Base-by-base conservation (phyloP, 2,113 vertebrate species). In the Gymnorhina tibicen region DNA sequence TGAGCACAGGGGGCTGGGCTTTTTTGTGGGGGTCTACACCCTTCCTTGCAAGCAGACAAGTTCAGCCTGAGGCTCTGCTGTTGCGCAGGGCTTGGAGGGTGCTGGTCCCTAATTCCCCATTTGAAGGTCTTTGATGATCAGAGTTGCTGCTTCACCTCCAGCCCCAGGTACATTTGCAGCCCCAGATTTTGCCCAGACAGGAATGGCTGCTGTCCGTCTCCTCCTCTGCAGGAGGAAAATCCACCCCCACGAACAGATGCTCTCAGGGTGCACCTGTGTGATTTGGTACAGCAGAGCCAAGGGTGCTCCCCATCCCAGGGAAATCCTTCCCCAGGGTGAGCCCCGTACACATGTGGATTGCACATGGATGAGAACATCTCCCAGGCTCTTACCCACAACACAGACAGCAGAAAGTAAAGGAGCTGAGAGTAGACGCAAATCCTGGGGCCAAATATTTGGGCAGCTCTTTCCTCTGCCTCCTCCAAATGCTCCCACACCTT, bases 1-100 rank as follows among this genome's bases (percentile, higher is more conserved):
- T 99, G 96, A 98, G 98, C 73, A 86, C 35, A 32, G 3, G 27
- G 20, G 60, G 10, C 32, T 70, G 24, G 46, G 66, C 5, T 0
- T n/a, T 10, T 24, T 33, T 1, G 7, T 6, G 50, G 23, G 35
- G 13, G 6, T 58, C 53, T 59, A 6, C 16, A 21, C 13, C 17
- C 11, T 62, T 79, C 20, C 49, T 68, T 80, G 50, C 24, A 37
- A 55, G 47, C 39, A 69, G 41, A 18, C 7, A 42, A 77, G 20
- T 49, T 76, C 52, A 83, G 41, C 28, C 23, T 0, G 0, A 64
- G 46, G 50, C 11, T 80, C 9, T 76, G 9, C 10, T 14, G 6
- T 42, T 85, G 56, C 56, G 21, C 11, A 24, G 60, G 16, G 19
- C 30, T 85, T 41, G 10, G 30, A 55, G 20, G 18, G 16, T 35